Base-by-base conservation (phyloP, 2,888 invertebrate genomes). In the Drosophila falleni region DNA sequence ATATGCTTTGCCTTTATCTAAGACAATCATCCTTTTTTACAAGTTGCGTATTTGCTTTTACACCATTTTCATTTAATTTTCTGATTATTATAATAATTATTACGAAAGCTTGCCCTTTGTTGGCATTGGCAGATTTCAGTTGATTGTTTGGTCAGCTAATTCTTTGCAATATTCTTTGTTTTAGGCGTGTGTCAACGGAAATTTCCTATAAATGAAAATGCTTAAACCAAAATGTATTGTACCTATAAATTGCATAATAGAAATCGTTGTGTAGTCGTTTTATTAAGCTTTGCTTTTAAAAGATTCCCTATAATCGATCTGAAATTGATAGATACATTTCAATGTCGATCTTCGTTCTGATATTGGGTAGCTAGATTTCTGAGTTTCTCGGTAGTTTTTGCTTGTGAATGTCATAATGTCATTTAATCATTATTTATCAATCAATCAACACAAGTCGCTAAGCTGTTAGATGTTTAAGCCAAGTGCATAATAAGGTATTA, bases 281-380 rank as follows among this genome's bases (percentile, higher is more conserved):
- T 67, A 66, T 64, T 75, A 82, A 82, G 86, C 82, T 86, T 80
- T 73, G 82, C 82, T 82, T 83, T 68, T 65, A 47, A 68, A 72
- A 63, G 69, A 64, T 82, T 73, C 60, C 55, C 78, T 86, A 76
- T 71, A 60, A 68, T 75, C 71, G 53, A 66, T 74, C 66, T 76
- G 71, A 68, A 68, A 61, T 62, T 64, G 53, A 47, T 55, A 35
- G 23, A 56, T 51, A 37, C 19, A 50, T 72, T 26, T n/a, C 9
- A 16, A 58, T 47, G 15, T 58, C 16, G 35, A 73, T 60, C 16
- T 50, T 42, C 55, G 31, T 67, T 26, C 47, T 56, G 59, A 60
- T 68, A 77, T 77, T 76, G 44, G 53, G 77, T 75, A 75, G 44
- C 77, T 77, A 75, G 49, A 56, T 42, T 35, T 67, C 39, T 37